Evolutionary conservation across 1,140 invertebrate species (phyloP), one percentile per base, ranked within the genome.

Genomic region (Bactericera cockerelli): DNA sequence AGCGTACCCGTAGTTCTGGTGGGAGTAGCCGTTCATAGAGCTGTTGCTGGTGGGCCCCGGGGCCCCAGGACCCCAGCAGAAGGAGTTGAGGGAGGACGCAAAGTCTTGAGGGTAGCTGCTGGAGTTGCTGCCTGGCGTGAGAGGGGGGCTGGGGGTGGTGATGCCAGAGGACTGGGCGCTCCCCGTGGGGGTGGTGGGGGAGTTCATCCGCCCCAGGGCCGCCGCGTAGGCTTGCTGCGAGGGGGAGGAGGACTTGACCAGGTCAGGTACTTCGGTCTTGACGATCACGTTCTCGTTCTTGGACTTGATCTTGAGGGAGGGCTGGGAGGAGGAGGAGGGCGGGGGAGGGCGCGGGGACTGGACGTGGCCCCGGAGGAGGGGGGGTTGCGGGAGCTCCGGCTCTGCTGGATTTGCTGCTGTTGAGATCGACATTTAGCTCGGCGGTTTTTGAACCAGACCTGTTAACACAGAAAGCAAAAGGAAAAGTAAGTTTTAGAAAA

Each of bases 41-140:
- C 4, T 49, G 22, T 49, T 49, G 42, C 8, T 10, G 22, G 42
- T 49, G 22, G 42, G 42, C 42, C 42, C 42, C 6, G 42, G 42
- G n/a, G n/a, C n/a, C 3, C 42, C 42, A 19, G 42, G 42, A 49
- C 42, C 42, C 42, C 42, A 49, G 22, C 42, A 49, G 42, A 49
- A 49, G 22, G 42, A 49, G 22, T 49, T 49, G 42, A 49, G 19
- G 22, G 42, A 49, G 42, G 42, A 49, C 3, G 42, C 42, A 49
- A 49, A 49, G 42, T 49, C 42, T 49, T 49, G 42, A 4, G 42
- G 42, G 22, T 49, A 49, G 22, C 42, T 49, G 42, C 42, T 49
- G 8, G 42, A 49, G 22, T 49, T 49, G 22, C 42, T 49, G 22
- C 42, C 42, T 8, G 42, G 42, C n/a, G 42, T 49, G 3, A 49